Evolutionary conservation across 2,113 vertebrate genomes (phyloP), one percentile per base, ranked within the genome.

Genomic region (Ochotona curzoniae): DNA sequence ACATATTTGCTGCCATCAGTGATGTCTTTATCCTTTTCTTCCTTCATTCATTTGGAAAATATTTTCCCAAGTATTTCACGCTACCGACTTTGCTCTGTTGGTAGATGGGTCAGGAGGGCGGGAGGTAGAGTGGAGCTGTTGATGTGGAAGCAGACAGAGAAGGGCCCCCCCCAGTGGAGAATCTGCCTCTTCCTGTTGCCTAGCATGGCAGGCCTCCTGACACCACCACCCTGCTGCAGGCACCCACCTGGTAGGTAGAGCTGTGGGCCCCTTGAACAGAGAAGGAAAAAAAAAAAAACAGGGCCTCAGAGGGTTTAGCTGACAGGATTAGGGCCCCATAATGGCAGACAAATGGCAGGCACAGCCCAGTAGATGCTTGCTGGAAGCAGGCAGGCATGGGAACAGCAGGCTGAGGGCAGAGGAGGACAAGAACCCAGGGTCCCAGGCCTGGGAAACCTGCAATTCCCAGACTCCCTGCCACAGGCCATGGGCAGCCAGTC

Each of bases 21-120:
- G 7, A 92, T 89, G 86, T 15, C 92, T 92, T 90, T 94, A 94
- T 93, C 83, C 84, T 94, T 91, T 81, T 89, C 87, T 79, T 92
- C 87, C 35, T 49, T 88, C 74, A 54, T 49, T 86, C 85, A 85
- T 81, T 87, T 88, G 91, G 93, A 90, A 92, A 93, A 92, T 51
- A 81, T 79, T 89, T 88, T 83, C 38, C 49, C 73, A 90, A 93
- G 35, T 90, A 82, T 92, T 92, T 88, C 74, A 70, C 79, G 82
- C 88, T 84, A 32, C 67, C 78, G 63, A 64, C 51, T 85, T 93
- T 18, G 35, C 51, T 75, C 10, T 66, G 51, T 51, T 60, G 26
- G 38, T 44, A 44, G 38, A 6, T 44, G 38, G 38, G 38, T 3
- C 38, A 44, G 38, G 38, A 44, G 38, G 38, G 38, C 38, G 6